Conservation (phyloP, 2,113 vertebrate species). For the Syngnathus typhle region DNA sequence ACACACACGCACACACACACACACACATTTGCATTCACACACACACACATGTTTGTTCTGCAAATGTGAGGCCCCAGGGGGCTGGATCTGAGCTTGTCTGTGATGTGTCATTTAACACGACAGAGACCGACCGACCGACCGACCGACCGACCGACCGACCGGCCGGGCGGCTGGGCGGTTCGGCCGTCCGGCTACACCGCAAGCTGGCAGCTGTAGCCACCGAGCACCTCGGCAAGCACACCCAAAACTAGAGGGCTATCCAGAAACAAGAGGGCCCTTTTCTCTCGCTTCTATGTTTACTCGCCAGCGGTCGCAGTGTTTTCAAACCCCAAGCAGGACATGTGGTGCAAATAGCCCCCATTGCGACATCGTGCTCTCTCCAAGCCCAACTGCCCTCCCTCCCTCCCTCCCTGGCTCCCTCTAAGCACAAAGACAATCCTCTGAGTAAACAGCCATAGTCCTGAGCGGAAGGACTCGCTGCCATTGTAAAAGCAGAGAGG, state of each 20-base stretch:
- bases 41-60: conserved; percentile 55
- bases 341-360: conserved; percentile 50
- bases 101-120: conserved; percentile 70
- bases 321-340: conserved; percentile 38
- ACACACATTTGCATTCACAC: conserved; percentile 5
- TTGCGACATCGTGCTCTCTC: conserved; percentile 61
- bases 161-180: too few relatives aligned
- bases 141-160: conserved; percentile 14
- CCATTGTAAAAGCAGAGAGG: conserved; percentile 54
- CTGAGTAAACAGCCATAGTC: conserved; percentile 63
- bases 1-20: conserved; percentile 19
- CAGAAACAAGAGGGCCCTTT: conserved; percentile 44
- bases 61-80: conserved; percentile 67
- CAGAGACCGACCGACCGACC: conserved; percentile 10
- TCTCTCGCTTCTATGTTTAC: conserved; percentile 54
- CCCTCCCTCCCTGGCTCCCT: conserved; percentile 52
- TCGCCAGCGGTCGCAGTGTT: conserved; percentile 43
- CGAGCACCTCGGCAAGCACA: conserved; percentile 50
- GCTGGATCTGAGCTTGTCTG: conserved; percentile 66
- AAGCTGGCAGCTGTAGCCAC: conserved; percentile 53
- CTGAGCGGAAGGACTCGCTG: conserved; percentile 55
- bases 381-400: conserved; percentile 43
- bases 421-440: conserved; percentile 61
- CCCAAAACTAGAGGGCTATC: not conserved
- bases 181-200: conserved; percentile 23